Percentiles rank a stretch among this genome's conserved stretches.
phyloP scores from a whole-genome alignment of 2,113 vertebrate species.

The Lutjanus erythropterus region DNA sequence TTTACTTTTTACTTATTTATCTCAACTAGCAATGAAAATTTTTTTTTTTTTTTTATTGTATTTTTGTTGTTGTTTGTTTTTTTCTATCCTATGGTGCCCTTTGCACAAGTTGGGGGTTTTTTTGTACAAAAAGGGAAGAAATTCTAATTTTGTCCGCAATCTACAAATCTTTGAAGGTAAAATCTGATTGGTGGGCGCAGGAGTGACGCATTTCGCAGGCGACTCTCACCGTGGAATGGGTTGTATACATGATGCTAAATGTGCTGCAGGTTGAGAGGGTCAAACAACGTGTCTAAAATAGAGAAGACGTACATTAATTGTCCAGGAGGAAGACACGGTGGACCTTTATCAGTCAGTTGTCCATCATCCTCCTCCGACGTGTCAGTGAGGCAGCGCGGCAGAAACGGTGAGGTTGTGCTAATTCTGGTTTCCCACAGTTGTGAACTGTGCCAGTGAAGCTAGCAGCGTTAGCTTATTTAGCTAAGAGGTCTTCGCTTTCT shows the following conservation, averaged over 20 bases:
- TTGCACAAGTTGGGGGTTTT: too few species aligned
- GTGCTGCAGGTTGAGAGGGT: not conserved
- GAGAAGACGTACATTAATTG: not conserved
- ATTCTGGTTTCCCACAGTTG: slow-evolving; percentile 2
- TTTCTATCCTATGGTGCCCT: too few species aligned
- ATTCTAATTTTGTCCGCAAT: not conserved
- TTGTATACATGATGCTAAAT: slow-evolving; percentile 13
- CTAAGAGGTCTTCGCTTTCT: not conserved
- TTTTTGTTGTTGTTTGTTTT: too few species aligned
- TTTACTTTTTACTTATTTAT: too few species aligned
- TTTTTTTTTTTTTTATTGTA: too few species aligned
- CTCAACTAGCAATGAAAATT: too few species aligned
- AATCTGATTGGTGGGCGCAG: slow-evolving; percentile 37
- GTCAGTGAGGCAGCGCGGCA: too few species aligned
- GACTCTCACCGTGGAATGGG: slow-evolving; percentile 15
- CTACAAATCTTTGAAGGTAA: rapidly evolving
- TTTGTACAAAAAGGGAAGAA: not conserved
- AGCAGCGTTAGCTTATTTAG: slow-evolving; percentile 13
- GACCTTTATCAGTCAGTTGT: not conserved
- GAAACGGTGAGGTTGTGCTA: too few species aligned
- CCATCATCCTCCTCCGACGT: too few species aligned
- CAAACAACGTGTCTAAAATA: not conserved
- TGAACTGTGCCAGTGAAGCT: slow-evolving; percentile 6
- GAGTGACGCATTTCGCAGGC: slow-evolving; percentile 38
- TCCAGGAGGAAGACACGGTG: rapidly evolving